phyloP scores from a whole-genome alignment of 2,113 vertebrate genomes.

The Brachyhypopomus occidentalis region DNA sequence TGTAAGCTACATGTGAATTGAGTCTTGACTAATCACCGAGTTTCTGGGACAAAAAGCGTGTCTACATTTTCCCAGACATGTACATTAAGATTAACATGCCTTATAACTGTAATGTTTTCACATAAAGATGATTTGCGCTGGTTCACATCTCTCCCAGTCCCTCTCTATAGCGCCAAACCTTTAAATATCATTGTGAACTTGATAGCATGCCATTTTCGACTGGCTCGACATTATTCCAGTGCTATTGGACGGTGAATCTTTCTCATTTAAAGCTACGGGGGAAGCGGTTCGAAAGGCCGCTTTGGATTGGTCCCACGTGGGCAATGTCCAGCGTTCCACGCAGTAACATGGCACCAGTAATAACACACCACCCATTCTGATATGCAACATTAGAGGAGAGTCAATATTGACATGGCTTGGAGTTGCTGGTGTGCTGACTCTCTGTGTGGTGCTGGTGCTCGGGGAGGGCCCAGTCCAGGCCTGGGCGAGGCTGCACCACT shows the following conservation, averaged over 20 bases:
- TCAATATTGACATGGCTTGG: conserved; percentile 33
- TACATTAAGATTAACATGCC: too few species aligned
- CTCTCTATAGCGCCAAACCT: neutral
- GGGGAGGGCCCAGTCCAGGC: neutral
- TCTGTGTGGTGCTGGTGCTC: neutral
- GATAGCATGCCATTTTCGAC: neutral
- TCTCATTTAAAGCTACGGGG: neutral
- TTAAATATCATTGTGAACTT: conserved; percentile 5
- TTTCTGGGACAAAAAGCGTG: neutral
- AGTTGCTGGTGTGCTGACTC: conserved; percentile 13
- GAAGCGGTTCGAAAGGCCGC: conserved; percentile 22
- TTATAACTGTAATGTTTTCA: too few species aligned
- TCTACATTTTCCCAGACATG: neutral
- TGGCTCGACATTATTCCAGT: neutral
- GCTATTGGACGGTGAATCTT: neutral
- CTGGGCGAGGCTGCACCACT: neutral
- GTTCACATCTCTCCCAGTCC: too few species aligned
- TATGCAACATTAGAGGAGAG: conserved; percentile 37
- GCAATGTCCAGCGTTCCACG: conserved; percentile 10
- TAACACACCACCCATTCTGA: conserved; percentile 33
- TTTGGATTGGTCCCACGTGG: conserved; percentile 7
- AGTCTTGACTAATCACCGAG: neutral
- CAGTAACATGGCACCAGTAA: conserved; percentile 28
- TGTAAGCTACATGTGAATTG: neutral
- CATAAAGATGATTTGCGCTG: too few species aligned